Evolutionary conservation across 2,888 invertebrate genomes (phyloP).

Genomic region (Torymus texanus): DNA sequence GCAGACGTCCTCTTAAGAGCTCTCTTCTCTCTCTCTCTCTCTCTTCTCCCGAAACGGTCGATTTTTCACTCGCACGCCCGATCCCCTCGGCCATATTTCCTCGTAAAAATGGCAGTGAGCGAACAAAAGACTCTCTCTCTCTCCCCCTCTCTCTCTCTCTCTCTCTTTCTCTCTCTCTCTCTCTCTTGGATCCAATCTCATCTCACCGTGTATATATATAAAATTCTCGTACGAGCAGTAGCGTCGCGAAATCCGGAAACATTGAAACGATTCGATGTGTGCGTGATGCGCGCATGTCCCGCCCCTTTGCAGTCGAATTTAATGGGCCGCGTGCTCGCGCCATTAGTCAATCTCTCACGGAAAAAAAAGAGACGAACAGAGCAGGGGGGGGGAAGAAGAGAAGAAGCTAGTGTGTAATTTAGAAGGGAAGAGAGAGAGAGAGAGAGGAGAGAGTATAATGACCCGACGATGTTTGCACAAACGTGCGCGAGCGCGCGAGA

Average conservation of each 20-base stretch:
- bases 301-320: constrained; percentile 49
- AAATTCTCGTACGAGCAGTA: too few relatives aligned
- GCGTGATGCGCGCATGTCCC: constrained; percentile 18
- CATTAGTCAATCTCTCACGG: constrained; percentile 48
- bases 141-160: not conserved
- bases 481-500: not conserved
- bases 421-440: constrained; percentile 15
- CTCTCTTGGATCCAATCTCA: not conserved
- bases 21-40: too few relatives aligned
- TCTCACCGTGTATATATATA: not conserved
- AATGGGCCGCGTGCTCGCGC: constrained; percentile 44
- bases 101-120: too few relatives aligned
- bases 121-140: too few relatives aligned
- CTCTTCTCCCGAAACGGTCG: too few relatives aligned
- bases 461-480: not conserved
- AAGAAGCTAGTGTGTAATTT: constrained; percentile 42
- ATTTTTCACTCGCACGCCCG: too few relatives aligned
- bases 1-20: too few relatives aligned
- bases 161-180: too few relatives aligned
- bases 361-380: not conserved
- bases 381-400: constrained; percentile 12
- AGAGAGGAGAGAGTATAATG: not conserved
- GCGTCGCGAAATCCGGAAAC: too few relatives aligned
- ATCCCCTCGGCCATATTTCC: too few relatives aligned
- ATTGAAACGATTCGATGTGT: too few relatives aligned